Evolutionary conservation across 2,113 vertebrate species (phyloP).

Genomic region (Ceyx cyanopectus): DNA sequence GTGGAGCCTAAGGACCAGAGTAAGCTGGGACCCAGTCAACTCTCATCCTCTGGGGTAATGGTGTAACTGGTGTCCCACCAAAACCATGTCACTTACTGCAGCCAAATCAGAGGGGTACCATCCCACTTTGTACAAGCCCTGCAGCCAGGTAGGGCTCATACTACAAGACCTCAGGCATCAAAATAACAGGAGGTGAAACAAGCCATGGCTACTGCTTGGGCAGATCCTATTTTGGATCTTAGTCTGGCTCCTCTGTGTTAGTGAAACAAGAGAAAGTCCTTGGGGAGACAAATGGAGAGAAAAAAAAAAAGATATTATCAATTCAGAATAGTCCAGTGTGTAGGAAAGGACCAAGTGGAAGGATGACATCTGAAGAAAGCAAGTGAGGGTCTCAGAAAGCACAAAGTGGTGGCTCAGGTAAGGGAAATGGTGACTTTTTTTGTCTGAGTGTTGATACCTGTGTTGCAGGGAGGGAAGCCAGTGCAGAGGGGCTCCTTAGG

Average conservation of each 20-base stretch:
- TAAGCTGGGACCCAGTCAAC: neutral
- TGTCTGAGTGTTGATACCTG: neutral
- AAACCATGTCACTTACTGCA: neutral
- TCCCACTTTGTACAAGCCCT: neutral
- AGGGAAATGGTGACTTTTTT: neutral
- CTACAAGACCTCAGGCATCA: neutral
- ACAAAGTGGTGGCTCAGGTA: rapidly evolving
- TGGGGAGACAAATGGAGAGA: neutral
- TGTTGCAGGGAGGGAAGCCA: neutral
- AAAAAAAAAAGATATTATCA: neutral
- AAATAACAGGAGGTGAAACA: rapidly evolving
- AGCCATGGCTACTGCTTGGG: neutral
- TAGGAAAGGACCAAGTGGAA: neutral
- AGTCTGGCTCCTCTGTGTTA: neutral
- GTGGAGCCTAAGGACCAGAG: neutral
- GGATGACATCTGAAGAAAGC: neutral
- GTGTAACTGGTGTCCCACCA: neutral
- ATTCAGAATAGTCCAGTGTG: neutral
- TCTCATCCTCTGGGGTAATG: neutral
- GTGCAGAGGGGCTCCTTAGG: rapidly evolving
- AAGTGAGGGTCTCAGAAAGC: neutral
- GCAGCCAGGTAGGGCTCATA: neutral
- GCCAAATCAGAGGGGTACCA: neutral
- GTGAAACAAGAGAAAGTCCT: neutral
- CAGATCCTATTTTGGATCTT: neutral